Evolutionary conservation across 2,888 invertebrate genomes (phyloP), one percentile per base, ranked within the genome.

Genomic region (Andricus quercusramuli): DNA sequence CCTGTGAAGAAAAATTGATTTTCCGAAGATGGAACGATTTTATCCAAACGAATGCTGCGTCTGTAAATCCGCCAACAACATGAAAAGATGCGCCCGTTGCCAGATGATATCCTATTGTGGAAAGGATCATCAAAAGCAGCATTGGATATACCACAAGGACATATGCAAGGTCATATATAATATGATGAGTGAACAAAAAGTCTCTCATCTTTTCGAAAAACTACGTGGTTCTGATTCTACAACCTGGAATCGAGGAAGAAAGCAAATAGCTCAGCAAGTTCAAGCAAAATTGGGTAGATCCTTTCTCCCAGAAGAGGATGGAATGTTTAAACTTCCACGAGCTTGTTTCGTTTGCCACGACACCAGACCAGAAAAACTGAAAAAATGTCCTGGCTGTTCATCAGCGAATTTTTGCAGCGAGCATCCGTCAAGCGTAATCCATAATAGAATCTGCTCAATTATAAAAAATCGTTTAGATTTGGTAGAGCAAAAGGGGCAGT

Each of bases 291-390:
- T 87, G 29, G 67, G 66, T n/a, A 83, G 88, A 37, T 81, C 68
- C 56, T 67, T 89, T 9, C 22, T 80, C 15, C 62, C 79, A 11
- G 86, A 85, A 25, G 89, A 89, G 70, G 78, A 81, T 51, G 80
- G 88, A 29, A 88, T 91, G 83, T 88, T 90, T 66, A 85, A 87
- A 83, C 91, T 91, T 80, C 88, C 88, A 6, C 85, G 87, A 79
- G 85, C 83, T 6, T 91, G 90, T 51, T 25, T 78, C 4, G 76
- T 88, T 8, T 91, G 91, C 66, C 83, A 87, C 17, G 82, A 88
- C 20, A 83, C 66, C 3, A 80, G 87, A 68, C 9, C 65, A 9
- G 76, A 80, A n/a, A 76, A 41, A 32, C 78, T 91, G 25, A 77
- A 79, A 37, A 86, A 90, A 74, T 91, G 91, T 3, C 56, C 56